Evolutionary conservation across 2,888 invertebrate genomes (phyloP), one percentile per base, ranked within the genome.

Genomic region (Acleris laterana): DNA sequence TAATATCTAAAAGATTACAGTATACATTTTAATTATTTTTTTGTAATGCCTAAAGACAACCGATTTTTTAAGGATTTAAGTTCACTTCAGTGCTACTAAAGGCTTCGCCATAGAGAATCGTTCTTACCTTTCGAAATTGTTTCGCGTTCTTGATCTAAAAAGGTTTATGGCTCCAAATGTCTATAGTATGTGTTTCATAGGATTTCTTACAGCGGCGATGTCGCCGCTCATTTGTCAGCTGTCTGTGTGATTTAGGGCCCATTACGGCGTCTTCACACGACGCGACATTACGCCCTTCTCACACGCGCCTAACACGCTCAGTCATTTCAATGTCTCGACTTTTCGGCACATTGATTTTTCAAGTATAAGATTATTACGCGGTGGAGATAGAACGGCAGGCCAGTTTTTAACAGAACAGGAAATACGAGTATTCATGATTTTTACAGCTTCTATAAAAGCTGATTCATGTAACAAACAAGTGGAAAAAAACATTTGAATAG

Each of bases 341-440:
- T 63, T 68, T 63, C 28, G 53, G 77, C 71, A 85, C 84, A 89
- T 90, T 87, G 87, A 89, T 89, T 88, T 89, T 82, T 85, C 84
- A 84, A 79, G 81, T 75, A 62, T 62, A 22, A 67, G 50, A 56
- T 65, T 62, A 25, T 20, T 16, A 25, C 48, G 22, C 38, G 38
- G 52, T 46, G 6, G 56, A 57, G 25, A 66, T 25, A 61, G 50
- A 25, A 57, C 62, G 20, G 62, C 22, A 62, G 56, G 53, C 16
- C 50, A 9, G 22, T 17, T 51, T 52, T n/a, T 11, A 13, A 25
- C n/a, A 6, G 5, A 49, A 25, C n/a, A n/a, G n/a, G n/a, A n/a
- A n/a, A n/a, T n/a, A n/a, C n/a, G n/a, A n/a, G n/a, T n/a, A n/a
- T n/a, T n/a, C n/a, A n/a, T n/a, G n/a, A n/a, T n/a, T n/a, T n/a